Evolutionary conservation across 1,140 invertebrate species (phyloP), one percentile per base, ranked within the genome.

Genomic region (Pemphigus obesinymphae): DNA sequence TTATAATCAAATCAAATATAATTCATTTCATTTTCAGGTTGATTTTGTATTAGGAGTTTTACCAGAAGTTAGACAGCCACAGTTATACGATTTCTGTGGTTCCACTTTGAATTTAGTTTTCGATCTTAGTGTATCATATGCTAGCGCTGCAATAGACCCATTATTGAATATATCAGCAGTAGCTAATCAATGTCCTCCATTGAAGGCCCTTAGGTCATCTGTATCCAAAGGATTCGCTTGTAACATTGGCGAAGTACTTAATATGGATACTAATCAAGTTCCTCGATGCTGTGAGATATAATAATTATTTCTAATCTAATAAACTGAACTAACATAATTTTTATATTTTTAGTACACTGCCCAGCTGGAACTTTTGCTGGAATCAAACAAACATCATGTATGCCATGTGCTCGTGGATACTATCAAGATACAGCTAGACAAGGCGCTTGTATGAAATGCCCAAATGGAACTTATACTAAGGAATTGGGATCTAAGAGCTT

Each of bases 341-440:
- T 83, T 84, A 84, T 82, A 70, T 78, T 90, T 91, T 84, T 85
- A 96, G 93, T 97, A 72, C 94, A 97, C 85, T 99, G 97, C 87
- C 96, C 97, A 23, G 95, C 96, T 84, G 97, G 97, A 85, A 97
- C 96, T 0, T 97, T 92, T 86, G 96, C 96, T 75, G 93, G 92
- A 29, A 92, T 94, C 85, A 94, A 95, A 83, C 93, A 95, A 86
- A 93, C 94, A 83, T 88, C 90, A 82, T 99, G 97, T 87, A 93
- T 93, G n/a, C 91, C 92, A 84, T 99, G 97, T 86, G 92, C 92
- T 2, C 89, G 91, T 84, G 97, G 97, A 34, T 97, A 92, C 84
- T 99, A 97, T 86, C 97, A 98, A 88, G 96, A 97, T 85, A 90
- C 92, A 84, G 95, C 94, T 83, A 90, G 95, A 61, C 95, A 97